Base-by-base conservation (phyloP, 2,888 invertebrate genomes). In the Eupeodes luniger region DNA sequence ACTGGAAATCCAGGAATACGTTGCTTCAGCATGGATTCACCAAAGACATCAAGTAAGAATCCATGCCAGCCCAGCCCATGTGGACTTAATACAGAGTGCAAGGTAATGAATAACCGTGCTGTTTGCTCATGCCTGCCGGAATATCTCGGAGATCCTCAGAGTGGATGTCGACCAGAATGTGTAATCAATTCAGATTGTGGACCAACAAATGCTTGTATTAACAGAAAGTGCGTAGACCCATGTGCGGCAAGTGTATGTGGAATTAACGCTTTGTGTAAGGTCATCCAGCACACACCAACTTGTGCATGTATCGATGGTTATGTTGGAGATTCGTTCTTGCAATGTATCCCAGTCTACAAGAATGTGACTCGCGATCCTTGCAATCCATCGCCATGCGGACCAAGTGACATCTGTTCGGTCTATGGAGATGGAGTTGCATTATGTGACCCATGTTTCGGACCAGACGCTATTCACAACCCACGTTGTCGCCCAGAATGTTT, bases 401-500 rank as follows among this genome's bases (percentile, higher is more conserved):
- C 95, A 9, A 94, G 95, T 89, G 95, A 95, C 89, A 94, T 95
- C 51, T 97, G 97, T 91, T 96, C 96, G 79, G 95, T 95, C 2
- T 96, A 96, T 91, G 96, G 96, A 53, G 95, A 96, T 91, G 96
- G 96, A 91, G 95, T 97, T 57, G 97, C 97, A 2, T 95, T 97
- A 91, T 97, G 97, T 92, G 96, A 97, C 92, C 95, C 95, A n/a
- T 98, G 97, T 92, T 94, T 95, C 90, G 96, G 96, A 61, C 95
- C 96, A 1, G 95, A 95, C 90, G 95, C 95, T 53, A 94, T 95
- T 62, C 96, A 95, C 90, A 96, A 96, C 93, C 96, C 97, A 40
- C 95, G 95, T 49, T 98, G 98, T 90, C 95, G 96, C 91, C 97
- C 97, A 49, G 97, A 98, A 94, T 98, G 98, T 93, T 94, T 98